Conservation (phyloP, 2,113 vertebrate genomes). For the Haemorhous mexicanus region DNA sequence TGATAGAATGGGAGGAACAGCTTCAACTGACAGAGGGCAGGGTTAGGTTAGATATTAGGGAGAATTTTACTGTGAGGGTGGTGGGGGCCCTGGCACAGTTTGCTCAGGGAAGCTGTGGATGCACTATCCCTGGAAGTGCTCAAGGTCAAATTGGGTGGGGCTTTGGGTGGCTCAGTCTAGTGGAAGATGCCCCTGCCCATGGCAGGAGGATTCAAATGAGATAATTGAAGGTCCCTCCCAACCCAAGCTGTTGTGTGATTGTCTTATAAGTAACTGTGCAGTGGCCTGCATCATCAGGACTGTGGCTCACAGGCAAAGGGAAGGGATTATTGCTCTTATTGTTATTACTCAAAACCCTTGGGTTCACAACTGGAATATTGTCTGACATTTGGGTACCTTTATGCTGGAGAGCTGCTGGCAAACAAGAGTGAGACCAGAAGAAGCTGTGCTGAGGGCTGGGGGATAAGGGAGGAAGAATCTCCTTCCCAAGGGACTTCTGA, state of each 20-base stretch:
- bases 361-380: background rate
- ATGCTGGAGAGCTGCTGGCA: background rate
- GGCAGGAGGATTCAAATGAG: background rate
- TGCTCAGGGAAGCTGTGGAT: background rate
- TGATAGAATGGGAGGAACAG: accelerated
- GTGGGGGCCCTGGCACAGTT: background rate
- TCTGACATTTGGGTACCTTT: background rate
- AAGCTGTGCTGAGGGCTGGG: background rate
- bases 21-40: background rate
- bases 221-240: background rate
- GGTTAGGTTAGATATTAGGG: background rate
- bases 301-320: background rate
- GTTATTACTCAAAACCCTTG: background rate
- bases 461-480: background rate
- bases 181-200: background rate
- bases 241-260: background rate
- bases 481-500: background rate
- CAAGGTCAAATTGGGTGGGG: background rate
- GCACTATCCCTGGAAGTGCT: background rate
- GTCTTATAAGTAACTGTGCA: background rate
- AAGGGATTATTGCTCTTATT: background rate
- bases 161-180: background rate
- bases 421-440: background rate
- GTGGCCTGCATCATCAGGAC: background rate
- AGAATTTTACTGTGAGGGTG: background rate